A percentile compares a stretch with the other conserved stretches of the same genome.
Conservation (phyloP, 2,113 vertebrate genomes). For the Salminus brasiliensis region DNA sequence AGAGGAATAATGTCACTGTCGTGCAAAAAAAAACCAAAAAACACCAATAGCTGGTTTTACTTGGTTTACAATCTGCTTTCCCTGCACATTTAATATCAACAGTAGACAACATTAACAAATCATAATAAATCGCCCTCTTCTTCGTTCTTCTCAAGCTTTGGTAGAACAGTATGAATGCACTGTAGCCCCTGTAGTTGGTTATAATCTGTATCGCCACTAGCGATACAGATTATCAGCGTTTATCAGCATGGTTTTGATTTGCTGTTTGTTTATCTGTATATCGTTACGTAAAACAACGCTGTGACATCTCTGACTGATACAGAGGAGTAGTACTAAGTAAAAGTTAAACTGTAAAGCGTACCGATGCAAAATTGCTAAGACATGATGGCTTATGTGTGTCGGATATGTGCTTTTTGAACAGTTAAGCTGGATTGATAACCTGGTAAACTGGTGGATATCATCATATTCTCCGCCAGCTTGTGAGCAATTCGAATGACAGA, state of each 20-base stretch:
- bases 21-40: too few species aligned
- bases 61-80: too few species aligned
- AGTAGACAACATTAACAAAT: too few species aligned
- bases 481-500: neutral
- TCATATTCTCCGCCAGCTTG: neutral
- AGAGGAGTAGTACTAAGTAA: neutral
- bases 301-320: neutral
- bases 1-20: too few species aligned
- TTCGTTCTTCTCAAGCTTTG: too few species aligned
- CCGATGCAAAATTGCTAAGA: neutral
- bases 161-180: too few species aligned
- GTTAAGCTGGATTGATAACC: neutral
- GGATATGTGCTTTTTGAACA: neutral
- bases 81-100: too few species aligned
- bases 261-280: conserved; percentile 14
- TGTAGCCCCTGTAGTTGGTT: too few species aligned
- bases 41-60: too few species aligned
- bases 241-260: conserved; percentile 4
- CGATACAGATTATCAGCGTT: neutral
- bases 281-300: neutral
- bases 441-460: neutral
- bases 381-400: neutral
- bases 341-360: neutral
- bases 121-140: too few species aligned
- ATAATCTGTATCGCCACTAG: neutral